Evolutionary conservation across 2,888 invertebrate species (phyloP), one percentile per base, ranked within the genome.

Genomic region (Acleris sparsana): DNA sequence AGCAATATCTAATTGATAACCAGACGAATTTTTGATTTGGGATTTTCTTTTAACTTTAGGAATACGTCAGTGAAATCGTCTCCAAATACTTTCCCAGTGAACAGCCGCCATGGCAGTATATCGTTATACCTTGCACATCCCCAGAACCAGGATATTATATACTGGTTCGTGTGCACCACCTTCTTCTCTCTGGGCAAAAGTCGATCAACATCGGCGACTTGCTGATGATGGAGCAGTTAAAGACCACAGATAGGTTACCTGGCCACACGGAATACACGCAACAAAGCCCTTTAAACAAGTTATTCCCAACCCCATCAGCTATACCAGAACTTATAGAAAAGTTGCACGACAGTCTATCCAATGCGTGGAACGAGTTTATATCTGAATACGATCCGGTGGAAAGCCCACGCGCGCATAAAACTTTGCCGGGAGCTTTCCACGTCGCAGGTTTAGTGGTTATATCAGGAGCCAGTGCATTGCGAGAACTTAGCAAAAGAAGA

Each of bases 81-180:
- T 95, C 96, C 3, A 97, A 96, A 87, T 96, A 96, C 80, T 94
- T 97, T 63, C 95, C 96, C 6, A 88, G 90, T 1, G 94, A 95
- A 62, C 92, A 94, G 64, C 95, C 97, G 0, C 97, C 97, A 16
- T 97, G 97, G 97, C 97, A 97, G 80, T 94, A 97, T 62, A 94
- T 95, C 48, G 93, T 97, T 1, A 95, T 97, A 74, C 96, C 96
- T 1, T 89, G 89, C 71, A 75, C 84, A 5, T 83, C 88, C 1
- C 72, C 83, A 4, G 93, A 94, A 60, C 94, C 94, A 46, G 92
- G 92, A 72, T 97, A 95, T 78, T 96, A 95, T 75, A 90, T 96
- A 44, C 83, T 97, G 33, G 92, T 96, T 6, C 93, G 97, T 63
- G 94, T 96, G 0, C 97, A 97, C 78, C 97, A 97, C 75, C 85